phyloP scores from a whole-genome alignment of 2,888 invertebrate genomes.

The Dysmachus trigonus region DNA sequence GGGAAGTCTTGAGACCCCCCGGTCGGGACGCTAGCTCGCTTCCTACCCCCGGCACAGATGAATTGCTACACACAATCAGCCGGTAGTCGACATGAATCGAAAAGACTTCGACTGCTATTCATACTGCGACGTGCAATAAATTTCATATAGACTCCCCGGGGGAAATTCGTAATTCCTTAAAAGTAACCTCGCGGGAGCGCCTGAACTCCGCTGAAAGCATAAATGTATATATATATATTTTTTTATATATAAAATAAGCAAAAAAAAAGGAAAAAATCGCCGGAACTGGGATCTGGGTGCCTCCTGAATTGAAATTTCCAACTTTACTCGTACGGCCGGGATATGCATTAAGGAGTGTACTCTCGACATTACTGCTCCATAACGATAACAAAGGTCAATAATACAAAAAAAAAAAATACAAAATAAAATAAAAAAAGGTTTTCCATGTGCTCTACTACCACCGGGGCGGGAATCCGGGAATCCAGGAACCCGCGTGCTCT shows the following conservation, averaged over 20 bases:
- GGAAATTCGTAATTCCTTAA: not conserved
- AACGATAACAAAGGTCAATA: constrained; percentile 34
- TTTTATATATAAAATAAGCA: not conserved
- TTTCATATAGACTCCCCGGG: constrained; percentile 8
- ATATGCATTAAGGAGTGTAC: constrained; percentile 24
- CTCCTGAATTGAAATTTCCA: constrained; percentile 9
- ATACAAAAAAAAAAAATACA: not conserved
- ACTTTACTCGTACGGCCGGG: not conserved
- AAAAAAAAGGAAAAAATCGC: not conserved
- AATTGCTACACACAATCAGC: not conserved
- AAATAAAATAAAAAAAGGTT: not conserved
- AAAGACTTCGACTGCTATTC: constrained; percentile 1
- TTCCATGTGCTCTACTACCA: not conserved
- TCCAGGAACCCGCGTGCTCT: not conserved
- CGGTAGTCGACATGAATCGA: not conserved
- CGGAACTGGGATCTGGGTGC: not conserved
- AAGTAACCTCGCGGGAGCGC: not conserved
- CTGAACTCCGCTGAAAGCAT: not conserved
- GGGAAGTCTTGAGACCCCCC: not conserved
- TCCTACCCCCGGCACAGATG: not conserved
- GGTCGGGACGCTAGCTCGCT: too few relatives aligned
- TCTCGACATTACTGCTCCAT: not conserved
- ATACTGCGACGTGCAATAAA: constrained; percentile 27
- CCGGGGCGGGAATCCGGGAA: not conserved
- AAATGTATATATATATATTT: too few relatives aligned